Evolutionary conservation across 2,888 invertebrate species (phyloP).

Genomic region (Nebria salina): DNA sequence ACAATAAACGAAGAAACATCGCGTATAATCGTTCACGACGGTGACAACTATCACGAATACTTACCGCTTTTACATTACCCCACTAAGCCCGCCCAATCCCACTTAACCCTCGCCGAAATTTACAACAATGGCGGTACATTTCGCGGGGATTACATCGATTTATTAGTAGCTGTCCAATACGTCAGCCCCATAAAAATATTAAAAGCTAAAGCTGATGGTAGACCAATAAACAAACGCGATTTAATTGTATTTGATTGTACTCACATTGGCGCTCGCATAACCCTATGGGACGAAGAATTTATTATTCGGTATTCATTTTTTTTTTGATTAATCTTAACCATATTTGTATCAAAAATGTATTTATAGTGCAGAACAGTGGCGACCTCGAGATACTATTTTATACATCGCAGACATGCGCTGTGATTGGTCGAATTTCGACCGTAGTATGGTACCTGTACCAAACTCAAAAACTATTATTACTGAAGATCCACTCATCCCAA

Average conservation of each 20-base stretch:
- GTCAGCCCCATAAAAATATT: constrained; percentile 71
- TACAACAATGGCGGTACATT: constrained; percentile 60
- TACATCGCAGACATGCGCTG: constrained; percentile 77
- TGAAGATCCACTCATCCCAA: constrained; percentile 75
- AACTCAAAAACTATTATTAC: constrained; percentile 72
- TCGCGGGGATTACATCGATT: constrained; percentile 68
- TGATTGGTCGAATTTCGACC: constrained; percentile 67
- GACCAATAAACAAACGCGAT: constrained; percentile 23
- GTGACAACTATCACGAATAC: constrained; percentile 64
- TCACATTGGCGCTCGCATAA: constrained; percentile 66
- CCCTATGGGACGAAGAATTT: constrained; percentile 77
- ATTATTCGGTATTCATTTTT: constrained; percentile 66
- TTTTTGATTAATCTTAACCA: background rate
- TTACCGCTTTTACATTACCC: constrained; percentile 70
- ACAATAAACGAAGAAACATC: constrained; percentile 74
- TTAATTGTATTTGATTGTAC: constrained; percentile 72
- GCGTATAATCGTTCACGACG: constrained; percentile 69
- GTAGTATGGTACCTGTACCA: constrained; percentile 64
- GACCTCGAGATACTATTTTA: constrained; percentile 73
- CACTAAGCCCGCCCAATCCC: constrained; percentile 70
- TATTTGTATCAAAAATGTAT: background rate
- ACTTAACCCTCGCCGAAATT: constrained; percentile 67
- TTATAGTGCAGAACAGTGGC: constrained; percentile 72
- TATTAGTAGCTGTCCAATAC: constrained; percentile 75
- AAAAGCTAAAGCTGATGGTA: constrained; percentile 67